Percentiles rank a stretch among this genome's conserved stretches.
Evolutionary conservation across 2,113 vertebrate genomes (phyloP).

Genomic region (Marcusenius ussheri): DNA sequence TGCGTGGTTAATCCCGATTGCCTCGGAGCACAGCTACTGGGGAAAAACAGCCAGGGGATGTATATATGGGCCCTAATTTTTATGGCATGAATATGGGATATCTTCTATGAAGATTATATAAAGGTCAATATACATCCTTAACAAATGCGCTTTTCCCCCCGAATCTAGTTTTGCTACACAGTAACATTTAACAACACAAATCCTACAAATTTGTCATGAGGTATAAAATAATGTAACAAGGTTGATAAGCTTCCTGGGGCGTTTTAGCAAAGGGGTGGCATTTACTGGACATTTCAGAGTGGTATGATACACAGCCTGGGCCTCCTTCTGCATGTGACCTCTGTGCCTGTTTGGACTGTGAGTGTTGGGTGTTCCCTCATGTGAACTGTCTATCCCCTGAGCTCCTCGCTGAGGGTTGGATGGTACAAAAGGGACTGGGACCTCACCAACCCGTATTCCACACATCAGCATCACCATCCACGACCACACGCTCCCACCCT

Average conservation of each 20-base stretch:
- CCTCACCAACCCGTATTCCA: not conserved
- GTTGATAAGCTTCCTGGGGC: not conserved
- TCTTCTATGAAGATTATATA: not conserved
- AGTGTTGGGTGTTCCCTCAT: constrained; percentile 15
- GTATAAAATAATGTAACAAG: not conserved
- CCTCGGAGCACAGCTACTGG: constrained; percentile 11
- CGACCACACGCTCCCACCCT: not conserved
- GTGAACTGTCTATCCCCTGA: constrained; percentile 23
- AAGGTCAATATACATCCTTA: not conserved
- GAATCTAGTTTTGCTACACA: not conserved
- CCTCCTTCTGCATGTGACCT: constrained; percentile 29
- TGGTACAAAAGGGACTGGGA: constrained; percentile 18
- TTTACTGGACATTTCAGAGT: constrained; percentile 31
- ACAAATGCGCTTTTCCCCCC: not conserved
- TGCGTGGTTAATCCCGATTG: not conserved
- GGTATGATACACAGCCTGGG: constrained; percentile 23
- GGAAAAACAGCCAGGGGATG: constrained; percentile 25
- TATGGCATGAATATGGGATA: constrained; percentile 26
- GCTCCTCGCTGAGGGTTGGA: constrained; percentile 20
- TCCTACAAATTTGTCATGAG: not conserved
- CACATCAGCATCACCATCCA: not conserved
- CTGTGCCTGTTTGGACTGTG: constrained; percentile 6
- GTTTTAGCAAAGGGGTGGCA: constrained; percentile 8
- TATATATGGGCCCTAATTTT: constrained; percentile 39
- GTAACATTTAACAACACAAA: not conserved